phyloP scores from a whole-genome alignment of 2,113 vertebrate genomes.

The Thermophis baileyi region DNA sequence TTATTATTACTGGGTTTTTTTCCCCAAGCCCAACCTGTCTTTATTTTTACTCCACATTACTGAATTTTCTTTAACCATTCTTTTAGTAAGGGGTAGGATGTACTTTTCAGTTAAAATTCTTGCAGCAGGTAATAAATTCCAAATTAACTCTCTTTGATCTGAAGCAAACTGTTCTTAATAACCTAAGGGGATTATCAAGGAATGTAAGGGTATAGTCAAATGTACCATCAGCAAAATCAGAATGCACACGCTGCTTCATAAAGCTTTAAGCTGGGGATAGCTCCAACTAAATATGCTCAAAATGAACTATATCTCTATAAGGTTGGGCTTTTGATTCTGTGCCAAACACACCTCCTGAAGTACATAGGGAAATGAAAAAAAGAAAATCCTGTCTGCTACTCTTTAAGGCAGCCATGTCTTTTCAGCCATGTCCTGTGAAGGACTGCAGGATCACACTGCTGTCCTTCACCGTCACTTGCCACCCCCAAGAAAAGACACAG shows the following conservation, averaged over 20 bases:
- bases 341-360: background rate
- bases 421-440: background rate
- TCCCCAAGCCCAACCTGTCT: background rate
- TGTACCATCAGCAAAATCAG: background rate
- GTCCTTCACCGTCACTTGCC: too few species aligned
- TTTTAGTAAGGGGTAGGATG: background rate
- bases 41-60: background rate
- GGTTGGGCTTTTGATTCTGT: background rate
- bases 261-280: background rate
- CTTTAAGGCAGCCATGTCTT: background rate
- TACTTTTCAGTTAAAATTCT: background rate
- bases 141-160: background rate
- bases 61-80: background rate
- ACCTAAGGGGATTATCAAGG: background rate
- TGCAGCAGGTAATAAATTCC: background rate
- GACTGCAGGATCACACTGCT: too few species aligned
- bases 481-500: too few species aligned
- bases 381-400: background rate
- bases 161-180: background rate
- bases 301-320: background rate
- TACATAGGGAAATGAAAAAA: background rate
- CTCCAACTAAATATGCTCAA: background rate
- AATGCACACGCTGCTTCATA: background rate
- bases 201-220: background rate
- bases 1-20: background rate